Evolutionary conservation across 2,888 invertebrate genomes (phyloP).

Genomic region (Cheilosia impressa): DNA sequence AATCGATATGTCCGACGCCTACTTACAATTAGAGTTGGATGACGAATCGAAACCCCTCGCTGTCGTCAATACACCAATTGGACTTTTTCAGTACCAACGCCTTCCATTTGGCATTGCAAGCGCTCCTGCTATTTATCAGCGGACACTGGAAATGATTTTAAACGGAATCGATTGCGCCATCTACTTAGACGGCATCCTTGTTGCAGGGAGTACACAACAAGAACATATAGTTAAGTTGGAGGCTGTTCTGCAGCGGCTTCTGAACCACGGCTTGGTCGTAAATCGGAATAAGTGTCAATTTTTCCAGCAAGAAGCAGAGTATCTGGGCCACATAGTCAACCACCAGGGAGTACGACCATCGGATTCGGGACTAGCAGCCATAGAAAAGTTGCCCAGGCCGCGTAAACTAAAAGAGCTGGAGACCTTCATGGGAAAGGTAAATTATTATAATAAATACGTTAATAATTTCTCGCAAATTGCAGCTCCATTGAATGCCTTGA

Average conservation of each 20-base stretch:
- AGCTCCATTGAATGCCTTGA: conserved; percentile 76
- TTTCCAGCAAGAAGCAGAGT: conserved; percentile 78
- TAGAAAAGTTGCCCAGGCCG: conserved; percentile 25
- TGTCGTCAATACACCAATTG: conserved; percentile 80
- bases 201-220: conserved; percentile 47
- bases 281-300: conserved; percentile 79
- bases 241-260: conserved; percentile 74
- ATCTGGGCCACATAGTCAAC: conserved; percentile 77
- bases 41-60: conserved; percentile 76
- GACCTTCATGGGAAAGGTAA: conserved; percentile 78
- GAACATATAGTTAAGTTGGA: conserved; percentile 64
- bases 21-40: conserved; percentile 79
- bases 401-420: conserved; percentile 51
- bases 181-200: conserved; percentile 79
- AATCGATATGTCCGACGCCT: conserved; percentile 78
- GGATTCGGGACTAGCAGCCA: conserved; percentile 30
- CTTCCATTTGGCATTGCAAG: conserved; percentile 81
- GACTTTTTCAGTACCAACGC: conserved; percentile 79
- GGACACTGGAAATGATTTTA: conserved; percentile 79
- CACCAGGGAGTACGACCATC: conserved; percentile 60
- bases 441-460: conserved; percentile 77
- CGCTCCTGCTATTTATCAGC: conserved; percentile 80
- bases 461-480: conserved; percentile 69
- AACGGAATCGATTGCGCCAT: conserved; percentile 77
- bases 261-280: conserved; percentile 75